Base-by-base conservation (phyloP, 2,888 invertebrate species). In the Thecocarcelia acutangulata region DNA sequence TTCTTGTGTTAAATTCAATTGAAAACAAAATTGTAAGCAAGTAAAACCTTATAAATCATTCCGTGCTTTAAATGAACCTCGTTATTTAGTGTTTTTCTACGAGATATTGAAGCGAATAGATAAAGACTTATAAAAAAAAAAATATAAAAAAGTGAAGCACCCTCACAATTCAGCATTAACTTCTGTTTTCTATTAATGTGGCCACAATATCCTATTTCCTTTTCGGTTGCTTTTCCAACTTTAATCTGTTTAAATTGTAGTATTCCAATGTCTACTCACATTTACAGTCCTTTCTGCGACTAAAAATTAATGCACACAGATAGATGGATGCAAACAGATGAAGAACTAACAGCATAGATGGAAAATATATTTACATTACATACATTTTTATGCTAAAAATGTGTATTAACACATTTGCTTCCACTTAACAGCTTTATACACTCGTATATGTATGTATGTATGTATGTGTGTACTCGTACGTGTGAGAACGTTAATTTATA, bases 121-220 rank as follows among this genome's bases (percentile, higher is more conserved):
- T 12, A 15, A 40, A 54, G 58, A 50, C 15, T 8, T 12, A 46
- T 15, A 63, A 33, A 6, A 15, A 12, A 58, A 21, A 44, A 42
- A 42, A n/a, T 15, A 15, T 6, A 54, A 17, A 15, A 24, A 52
- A n/a, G 13, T 9, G 37, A 52, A 61, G 21, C 13, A 21, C 17
- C 33, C 61, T 24, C 72, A 73, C 56, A 68, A 68, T 54, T 70
- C 17, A 72, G 54, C 61, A 63, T 66, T 72, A 69, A 76, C 56
- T 61, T 76, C 33, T 61, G 54, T 68, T 42, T 68, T 42, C 66
- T 61, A 56, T 72, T 80, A 61, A 76, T 72, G 76, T 72, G 76
- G 76, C 80, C 80, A 81, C 75, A 81, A 76, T 73, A 73, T 68
- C 66, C 68, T 11, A 37, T 61, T 75, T 81, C 9, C 54, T 73